Percentiles rank a stretch among this genome's conserved stretches.
phyloP scores from a whole-genome alignment of 2,797 vertebrate species.

The Emydoidea blandingii region DNA sequence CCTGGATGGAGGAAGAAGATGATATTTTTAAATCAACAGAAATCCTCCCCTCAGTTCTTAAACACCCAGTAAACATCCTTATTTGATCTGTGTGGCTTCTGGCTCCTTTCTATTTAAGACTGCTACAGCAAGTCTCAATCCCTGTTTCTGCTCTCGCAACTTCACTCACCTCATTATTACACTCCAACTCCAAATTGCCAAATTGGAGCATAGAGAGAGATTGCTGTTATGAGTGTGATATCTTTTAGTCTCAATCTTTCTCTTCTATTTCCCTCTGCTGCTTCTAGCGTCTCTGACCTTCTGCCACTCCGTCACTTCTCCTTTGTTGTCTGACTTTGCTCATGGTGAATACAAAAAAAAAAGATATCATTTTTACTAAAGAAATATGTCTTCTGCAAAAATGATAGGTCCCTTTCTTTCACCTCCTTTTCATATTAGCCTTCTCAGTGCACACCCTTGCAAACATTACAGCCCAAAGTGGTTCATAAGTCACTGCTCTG shows the following conservation, averaged over 20 bases:
- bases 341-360: background rate
- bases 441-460: background rate
- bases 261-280: background rate
- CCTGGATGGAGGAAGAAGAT: background rate
- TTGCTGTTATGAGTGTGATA: background rate
- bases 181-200: background rate
- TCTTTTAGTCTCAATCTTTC: fast-evolving
- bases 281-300: background rate
- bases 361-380: background rate
- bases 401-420: background rate
- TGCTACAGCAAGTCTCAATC: background rate
- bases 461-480: fast-evolving
- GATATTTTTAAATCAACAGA: background rate
- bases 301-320: background rate
- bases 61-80: background rate
- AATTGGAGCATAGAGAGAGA: background rate
- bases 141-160: background rate
- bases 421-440: background rate
- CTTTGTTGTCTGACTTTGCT: background rate
- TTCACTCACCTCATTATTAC: background rate
- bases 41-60: background rate
- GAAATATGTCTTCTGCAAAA: background rate
- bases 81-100: background rate
- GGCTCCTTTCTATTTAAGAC: background rate
- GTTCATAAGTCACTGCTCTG: background rate